A percentile compares a stretch with the other conserved stretches of the same genome.
Evolutionary conservation across 2,797 vertebrate species (phyloP).

Genomic region (Pseudochirops corinnae): DNA sequence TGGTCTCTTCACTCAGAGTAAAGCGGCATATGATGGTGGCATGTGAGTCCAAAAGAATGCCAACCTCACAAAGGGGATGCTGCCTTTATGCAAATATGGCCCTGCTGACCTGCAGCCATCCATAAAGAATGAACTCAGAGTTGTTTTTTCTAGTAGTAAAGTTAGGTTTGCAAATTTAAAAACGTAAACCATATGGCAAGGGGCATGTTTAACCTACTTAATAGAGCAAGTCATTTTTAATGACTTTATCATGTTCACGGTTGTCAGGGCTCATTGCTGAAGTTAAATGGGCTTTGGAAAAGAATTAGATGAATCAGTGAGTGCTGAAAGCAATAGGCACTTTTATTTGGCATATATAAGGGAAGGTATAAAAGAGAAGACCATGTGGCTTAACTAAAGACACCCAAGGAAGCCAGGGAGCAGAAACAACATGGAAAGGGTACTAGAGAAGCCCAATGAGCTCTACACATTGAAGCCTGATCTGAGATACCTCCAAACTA

Average conservation of each 20-base stretch:
- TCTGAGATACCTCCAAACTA: background rate
- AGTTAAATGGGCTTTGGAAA: background rate
- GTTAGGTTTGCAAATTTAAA: background rate
- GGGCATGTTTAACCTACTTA: slow-evolving; percentile 47
- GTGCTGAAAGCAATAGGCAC: background rate
- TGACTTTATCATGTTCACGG: background rate
- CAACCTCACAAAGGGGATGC: background rate
- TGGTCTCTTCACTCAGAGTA: slow-evolving; percentile 21
- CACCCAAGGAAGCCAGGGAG: background rate
- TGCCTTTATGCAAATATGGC: background rate
- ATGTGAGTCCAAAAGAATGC: background rate
- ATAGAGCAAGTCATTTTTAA: slow-evolving; percentile 39
- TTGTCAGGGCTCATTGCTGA: background rate
- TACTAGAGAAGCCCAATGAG: background rate
- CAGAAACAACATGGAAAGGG: background rate
- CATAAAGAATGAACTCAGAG: background rate
- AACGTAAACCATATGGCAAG: slow-evolving; percentile 53
- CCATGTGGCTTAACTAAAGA: background rate
- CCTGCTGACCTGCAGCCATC: background rate
- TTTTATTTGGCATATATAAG: background rate
- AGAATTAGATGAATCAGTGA: background rate
- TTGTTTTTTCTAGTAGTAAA: background rate
- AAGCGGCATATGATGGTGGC: background rate
- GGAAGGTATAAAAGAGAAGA: background rate
- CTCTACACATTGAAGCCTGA: background rate